phyloP scores from a whole-genome alignment of 2,797 vertebrate species.

The Okamejei kenojei region DNA sequence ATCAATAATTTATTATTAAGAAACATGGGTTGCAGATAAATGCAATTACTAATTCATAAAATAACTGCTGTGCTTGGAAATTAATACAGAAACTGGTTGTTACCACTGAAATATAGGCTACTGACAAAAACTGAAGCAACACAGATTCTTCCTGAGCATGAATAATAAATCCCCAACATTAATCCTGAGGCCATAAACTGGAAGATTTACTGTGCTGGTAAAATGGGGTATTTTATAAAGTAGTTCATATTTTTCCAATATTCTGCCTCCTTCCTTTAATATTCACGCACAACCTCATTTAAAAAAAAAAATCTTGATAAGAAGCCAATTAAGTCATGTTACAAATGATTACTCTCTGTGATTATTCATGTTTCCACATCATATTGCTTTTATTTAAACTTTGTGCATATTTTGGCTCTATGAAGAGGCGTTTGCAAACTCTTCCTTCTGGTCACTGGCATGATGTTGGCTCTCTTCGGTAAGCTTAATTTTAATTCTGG shows the following conservation, averaged over 20 bases:
- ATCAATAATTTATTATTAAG: background rate
- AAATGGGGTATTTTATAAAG: background rate
- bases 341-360: background rate
- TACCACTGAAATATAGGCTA: background rate
- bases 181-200: slow-evolving; percentile 15
- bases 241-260: background rate
- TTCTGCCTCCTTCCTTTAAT: background rate
- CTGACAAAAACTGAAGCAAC: slow-evolving; percentile 26
- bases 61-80: slow-evolving; percentile 21
- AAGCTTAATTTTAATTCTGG: background rate
- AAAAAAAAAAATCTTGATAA: background rate
- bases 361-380: background rate
- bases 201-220: background rate
- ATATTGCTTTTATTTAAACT: too few relatives aligned
- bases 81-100: background rate
- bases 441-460: background rate
- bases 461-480: background rate
- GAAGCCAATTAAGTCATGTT: background rate
- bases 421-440: background rate
- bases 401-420: background rate
- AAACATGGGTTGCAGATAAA: background rate
- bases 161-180: slow-evolving; percentile 5
- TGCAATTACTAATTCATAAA: slow-evolving; percentile 23
- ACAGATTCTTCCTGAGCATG: background rate
- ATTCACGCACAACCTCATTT: background rate